phyloP scores from a whole-genome alignment of 2,888 invertebrate species.

The Conops quadrifasciatus region DNA sequence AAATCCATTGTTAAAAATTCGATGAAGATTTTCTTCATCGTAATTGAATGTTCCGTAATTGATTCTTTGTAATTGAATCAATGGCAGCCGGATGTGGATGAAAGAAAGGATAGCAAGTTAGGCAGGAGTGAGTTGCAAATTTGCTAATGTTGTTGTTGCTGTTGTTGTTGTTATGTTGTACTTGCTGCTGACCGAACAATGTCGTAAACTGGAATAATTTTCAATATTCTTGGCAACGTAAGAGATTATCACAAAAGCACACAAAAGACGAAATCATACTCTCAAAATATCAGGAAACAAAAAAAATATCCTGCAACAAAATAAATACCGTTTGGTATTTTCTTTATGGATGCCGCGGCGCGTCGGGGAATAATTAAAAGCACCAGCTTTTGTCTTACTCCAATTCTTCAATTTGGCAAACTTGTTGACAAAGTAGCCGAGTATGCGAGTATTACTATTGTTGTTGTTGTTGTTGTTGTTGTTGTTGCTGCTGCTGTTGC shows the following conservation, averaged over 20 bases:
- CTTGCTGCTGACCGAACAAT: background rate
- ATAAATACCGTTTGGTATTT: background rate
- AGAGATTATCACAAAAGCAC: background rate
- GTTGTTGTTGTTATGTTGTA: too few species aligned
- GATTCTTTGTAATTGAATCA: too few species aligned
- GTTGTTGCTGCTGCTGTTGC: too few species aligned
- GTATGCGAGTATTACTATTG: background rate
- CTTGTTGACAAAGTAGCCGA: slow-evolving; percentile 17
- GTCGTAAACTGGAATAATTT: slow-evolving; percentile 36
- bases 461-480: too few species aligned
- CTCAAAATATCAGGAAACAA: background rate
- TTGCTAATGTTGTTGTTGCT: too few species aligned
- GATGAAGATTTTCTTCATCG: too few species aligned
- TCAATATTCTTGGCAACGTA: slow-evolving; percentile 14
- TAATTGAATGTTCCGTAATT: too few species aligned
- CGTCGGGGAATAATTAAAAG: slow-evolving; percentile 23
- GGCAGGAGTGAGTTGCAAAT: too few species aligned
- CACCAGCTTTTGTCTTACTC: slow-evolving; percentile 24
- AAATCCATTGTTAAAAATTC: too few species aligned
- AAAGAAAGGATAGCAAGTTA: too few species aligned
- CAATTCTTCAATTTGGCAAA: slow-evolving; percentile 17
- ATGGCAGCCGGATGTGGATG: too few species aligned
- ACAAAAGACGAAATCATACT: slow-evolving; percentile 1
- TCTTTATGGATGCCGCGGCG: background rate
- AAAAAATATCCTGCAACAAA: too few species aligned